Evolutionary conservation across 2,797 vertebrate genomes (phyloP), one percentile per base, ranked within the genome.

Genomic region (Sarcophilus harrisii): DNA sequence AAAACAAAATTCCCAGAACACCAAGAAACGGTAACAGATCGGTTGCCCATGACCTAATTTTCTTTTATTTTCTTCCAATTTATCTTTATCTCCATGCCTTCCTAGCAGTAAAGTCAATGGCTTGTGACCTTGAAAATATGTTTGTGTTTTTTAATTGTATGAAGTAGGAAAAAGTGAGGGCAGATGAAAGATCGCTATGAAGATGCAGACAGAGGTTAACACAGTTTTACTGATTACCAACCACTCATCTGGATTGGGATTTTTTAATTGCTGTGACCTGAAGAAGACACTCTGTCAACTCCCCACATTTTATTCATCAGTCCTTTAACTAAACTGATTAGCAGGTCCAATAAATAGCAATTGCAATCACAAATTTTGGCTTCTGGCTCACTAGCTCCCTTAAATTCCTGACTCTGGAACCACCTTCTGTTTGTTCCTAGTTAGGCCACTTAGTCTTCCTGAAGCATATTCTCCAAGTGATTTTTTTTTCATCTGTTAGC

Each of bases 61-160:
- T 87, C 32, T 92, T 94, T 96, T 96, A 90, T 97, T 97, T 96
- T 96, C 27, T 95, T 55, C 38, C 87, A 93, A 24, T 94, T 94
- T 92, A 55, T 91, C 54, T 96, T 97, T 92, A 96, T 97, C 94
- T 96, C 49, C 14, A 30, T 59, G n/a, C 45, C 66, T 94, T 95
- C 57, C 12, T 29, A 92, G 57, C 12, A 92, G 54, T 89, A 95
- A 94, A 95, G 58, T 10, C 93, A 96, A 92, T 91, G 30, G 27
- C 55, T 91, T 58, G 9, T 57, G 27, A 90, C 11, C 81, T 9
- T 60, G 49, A 91, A 66, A 93, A 92, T 90, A 14, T 54, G 11
- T 90, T 57, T 52, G 1, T 8, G 92, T 5, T 93, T 95, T 55
- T 96, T 62, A 92, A 94, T 73, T 95, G 81, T n/a, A 91, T 60